Evolutionary conservation across 30 jellyfish, hydroid and myxozoan species (phyloP).

Genomic region (Hydra vulgaris): DNA sequence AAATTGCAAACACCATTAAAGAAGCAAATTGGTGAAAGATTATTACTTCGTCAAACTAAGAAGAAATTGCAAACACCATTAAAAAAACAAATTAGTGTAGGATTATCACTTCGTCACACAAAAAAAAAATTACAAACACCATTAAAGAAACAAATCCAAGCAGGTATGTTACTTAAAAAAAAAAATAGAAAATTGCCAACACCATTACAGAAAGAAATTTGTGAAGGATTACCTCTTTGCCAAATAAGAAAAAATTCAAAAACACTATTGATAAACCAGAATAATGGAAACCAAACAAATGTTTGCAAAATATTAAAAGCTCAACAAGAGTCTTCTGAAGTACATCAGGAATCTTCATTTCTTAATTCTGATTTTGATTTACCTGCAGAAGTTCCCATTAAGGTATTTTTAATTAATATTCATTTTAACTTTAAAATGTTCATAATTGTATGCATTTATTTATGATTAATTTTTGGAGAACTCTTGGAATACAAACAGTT

Average conservation of each 20-base stretch:
- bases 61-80: constrained; percentile 47
- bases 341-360: not conserved
- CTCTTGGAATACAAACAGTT: too few species aligned
- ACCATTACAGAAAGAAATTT: not conserved
- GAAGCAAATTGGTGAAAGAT: constrained; percentile 35
- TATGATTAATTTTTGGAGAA: too few species aligned
- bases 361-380: not conserved
- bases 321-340: not conserved
- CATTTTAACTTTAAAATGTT: too few species aligned
- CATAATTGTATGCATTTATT: too few species aligned
- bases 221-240: not conserved
- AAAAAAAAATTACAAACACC: constrained; percentile 49
- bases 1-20: constrained; percentile 45
- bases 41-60: constrained; percentile 37
- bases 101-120: constrained; percentile 28
- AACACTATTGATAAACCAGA: constrained; percentile 44
- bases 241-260: not conserved
- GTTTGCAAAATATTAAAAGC: not conserved
- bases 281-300: constrained; percentile 15
- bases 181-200: constrained; percentile 20
- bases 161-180: constrained; percentile 20
- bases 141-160: constrained; percentile 36
- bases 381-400: not conserved
- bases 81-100: constrained; percentile 37
- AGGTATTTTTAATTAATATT: too few species aligned